Evolutionary conservation across 2,888 invertebrate genomes (phyloP).

Genomic region (Unio delphinus): DNA sequence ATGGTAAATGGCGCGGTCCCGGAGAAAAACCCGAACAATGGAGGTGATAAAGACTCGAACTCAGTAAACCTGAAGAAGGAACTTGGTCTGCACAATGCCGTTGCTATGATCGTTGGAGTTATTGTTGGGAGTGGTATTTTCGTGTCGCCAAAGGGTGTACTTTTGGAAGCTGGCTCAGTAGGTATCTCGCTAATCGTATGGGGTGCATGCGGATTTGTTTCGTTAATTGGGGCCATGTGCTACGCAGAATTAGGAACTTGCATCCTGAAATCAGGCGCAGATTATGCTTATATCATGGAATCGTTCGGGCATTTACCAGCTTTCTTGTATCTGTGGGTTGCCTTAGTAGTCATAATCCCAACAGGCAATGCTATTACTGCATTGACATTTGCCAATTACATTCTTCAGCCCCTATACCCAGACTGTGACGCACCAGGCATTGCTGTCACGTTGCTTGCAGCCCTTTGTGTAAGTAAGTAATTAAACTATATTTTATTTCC

Average conservation of each 20-base stretch:
- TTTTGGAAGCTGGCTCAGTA: conserved; percentile 87
- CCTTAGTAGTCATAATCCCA: conserved; percentile 90
- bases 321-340: conserved; percentile 95
- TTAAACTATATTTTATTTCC: background rate
- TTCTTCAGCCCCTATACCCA: conserved; percentile 89
- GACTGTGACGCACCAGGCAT: conserved; percentile 87
- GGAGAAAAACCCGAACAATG: background rate
- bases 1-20: too few relatives aligned
- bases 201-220: conserved; percentile 89
- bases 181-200: conserved; percentile 92
- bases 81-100: conserved; percentile 88
- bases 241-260: conserved; percentile 98
- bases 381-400: conserved; percentile 92
- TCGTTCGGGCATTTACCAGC: conserved; percentile 90
- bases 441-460: conserved; percentile 77
- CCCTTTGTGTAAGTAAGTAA: conserved; percentile 68
- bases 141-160: conserved; percentile 91
- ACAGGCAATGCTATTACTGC: conserved; percentile 95
- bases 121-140: conserved; percentile 97
- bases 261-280: conserved; percentile 96
- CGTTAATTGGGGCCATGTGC: conserved; percentile 94
- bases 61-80: conserved; percentile 82
- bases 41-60: conserved; percentile 16
- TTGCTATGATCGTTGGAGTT: conserved; percentile 93
- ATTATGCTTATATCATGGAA: conserved; percentile 94